Evolutionary conservation across 2,797 vertebrate genomes (phyloP).

Genomic region (Coreius guichenoti): DNA sequence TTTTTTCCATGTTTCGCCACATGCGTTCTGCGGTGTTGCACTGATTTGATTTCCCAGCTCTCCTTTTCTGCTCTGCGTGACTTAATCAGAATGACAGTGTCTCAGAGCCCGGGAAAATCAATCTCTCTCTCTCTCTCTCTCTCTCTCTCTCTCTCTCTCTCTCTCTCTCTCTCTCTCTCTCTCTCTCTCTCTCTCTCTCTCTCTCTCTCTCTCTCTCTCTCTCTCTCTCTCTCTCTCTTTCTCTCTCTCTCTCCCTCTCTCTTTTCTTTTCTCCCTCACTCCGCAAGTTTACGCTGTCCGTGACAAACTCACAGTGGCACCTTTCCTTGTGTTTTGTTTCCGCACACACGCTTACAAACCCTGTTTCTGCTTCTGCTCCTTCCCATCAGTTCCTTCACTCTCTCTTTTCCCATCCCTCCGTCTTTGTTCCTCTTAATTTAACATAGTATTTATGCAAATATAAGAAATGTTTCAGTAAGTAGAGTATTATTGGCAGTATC

Average conservation of each 20-base stretch:
- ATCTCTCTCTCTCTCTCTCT: conserved; percentile 56
- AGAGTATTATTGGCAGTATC: not conserved
- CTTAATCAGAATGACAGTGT: conserved; percentile 92
- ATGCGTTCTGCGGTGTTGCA: conserved; percentile 62
- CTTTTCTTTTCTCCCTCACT: conserved; percentile 79
- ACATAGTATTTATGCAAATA: not conserved
- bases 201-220: conserved; percentile 71
- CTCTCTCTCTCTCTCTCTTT: conserved; percentile 50
- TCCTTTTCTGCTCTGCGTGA: conserved; percentile 79
- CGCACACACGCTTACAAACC: conserved; percentile 38
- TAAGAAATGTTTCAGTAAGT: not conserved
- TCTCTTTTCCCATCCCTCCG: not conserved
- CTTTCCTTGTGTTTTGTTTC: conserved; percentile 76
- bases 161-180: conserved; percentile 72
- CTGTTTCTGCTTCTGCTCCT: conserved; percentile 52
- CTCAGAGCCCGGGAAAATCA: conserved; percentile 83
- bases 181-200: conserved; percentile 25
- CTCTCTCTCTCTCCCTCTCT: conserved; percentile 74
- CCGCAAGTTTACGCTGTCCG: conserved; percentile 81
- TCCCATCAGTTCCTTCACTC: conserved; percentile 23
- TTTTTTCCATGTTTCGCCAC: conserved; percentile 59
- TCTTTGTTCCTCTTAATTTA: conserved; percentile 25
- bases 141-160: no score
- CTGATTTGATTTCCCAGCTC: conserved; percentile 77
- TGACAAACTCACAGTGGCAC: conserved; percentile 91